Evolutionary conservation across 2,888 invertebrate species (phyloP).

Genomic region (Agonum fuliginosum): DNA sequence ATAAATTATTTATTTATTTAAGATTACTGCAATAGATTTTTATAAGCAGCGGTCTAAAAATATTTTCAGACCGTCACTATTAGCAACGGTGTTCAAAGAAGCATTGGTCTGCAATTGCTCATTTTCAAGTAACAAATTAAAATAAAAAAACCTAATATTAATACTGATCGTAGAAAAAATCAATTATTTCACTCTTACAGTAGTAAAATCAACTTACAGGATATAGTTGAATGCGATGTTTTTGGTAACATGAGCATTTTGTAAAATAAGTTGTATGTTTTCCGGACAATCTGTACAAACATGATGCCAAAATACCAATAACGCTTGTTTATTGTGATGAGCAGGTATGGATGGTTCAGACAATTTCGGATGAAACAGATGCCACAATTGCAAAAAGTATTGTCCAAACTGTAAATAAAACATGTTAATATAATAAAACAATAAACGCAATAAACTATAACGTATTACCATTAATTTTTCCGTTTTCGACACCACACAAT

Average conservation of each 20-base stretch:
- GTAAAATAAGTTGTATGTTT: conserved; percentile 90
- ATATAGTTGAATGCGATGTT: conserved; percentile 98
- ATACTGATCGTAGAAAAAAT: too few species aligned
- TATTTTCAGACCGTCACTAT: too few species aligned
- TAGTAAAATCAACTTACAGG: conserved; percentile 80
- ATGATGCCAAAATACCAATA: conserved; percentile 95
- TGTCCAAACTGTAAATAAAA: conserved; percentile 86
- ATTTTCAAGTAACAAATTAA: too few species aligned
- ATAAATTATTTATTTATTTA: too few species aligned
- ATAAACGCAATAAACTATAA: conserved; percentile 47
- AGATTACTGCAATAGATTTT: too few species aligned
- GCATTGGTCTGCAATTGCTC: too few species aligned
- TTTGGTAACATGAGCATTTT: conserved; percentile 91
- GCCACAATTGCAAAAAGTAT: conserved; percentile 93
- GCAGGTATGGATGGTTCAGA: conserved; percentile 96
- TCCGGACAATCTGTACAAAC: conserved; percentile 94
- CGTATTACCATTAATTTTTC: conserved; percentile 95
- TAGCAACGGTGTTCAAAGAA: too few species aligned
- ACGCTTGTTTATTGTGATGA: conserved; percentile 95
- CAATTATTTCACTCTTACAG: too few species aligned
- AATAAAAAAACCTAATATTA: too few species aligned
- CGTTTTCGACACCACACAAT: conserved; percentile 91
- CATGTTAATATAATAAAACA: neutral
- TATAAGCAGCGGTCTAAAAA: too few species aligned
- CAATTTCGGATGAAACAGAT: conserved; percentile 93